Evolutionary conservation across 2,888 invertebrate species (phyloP), one percentile per base, ranked within the genome.

Genomic region (Imbricaverruca yamaguchii): DNA sequence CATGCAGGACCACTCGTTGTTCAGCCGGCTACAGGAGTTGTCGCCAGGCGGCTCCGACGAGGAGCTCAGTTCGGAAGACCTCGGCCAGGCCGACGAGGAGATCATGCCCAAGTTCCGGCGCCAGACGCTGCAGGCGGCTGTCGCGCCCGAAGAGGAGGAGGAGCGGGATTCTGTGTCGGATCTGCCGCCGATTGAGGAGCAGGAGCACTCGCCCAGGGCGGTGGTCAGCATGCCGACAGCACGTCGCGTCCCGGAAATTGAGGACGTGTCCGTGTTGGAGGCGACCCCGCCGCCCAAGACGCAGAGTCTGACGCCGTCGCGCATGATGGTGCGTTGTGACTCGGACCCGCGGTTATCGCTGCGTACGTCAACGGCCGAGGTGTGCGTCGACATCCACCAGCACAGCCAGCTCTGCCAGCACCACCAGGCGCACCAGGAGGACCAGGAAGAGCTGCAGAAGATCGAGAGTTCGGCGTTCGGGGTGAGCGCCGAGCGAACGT

Each of bases 401-500:
- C 74, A 74, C 53, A 74, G 74, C 53, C 53, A 39, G 0, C 18
- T 53, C 18, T 74, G 74, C 53, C 21, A 74, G 18, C 53, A 74
- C 2, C 74, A 74, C 53, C 18, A 74, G 74, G 6, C 53, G 53
- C 74, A 74, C 53, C 15, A 39, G 21, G 74, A 74, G 53, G 21
- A 10, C 6, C 15, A 87, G 85, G 13, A 86, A 84, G 21, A 87
- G 84, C 83, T 86, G 84, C 83, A 87, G 87, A 4, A 83, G 85
- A 84, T 87, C 87, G 10, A 84, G 82, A 8, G 87, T 87, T 83
- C 87, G 87, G 23, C 87, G 83, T 9, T 83, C 81, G 0, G 87
- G 87, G 80, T 85, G 85, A 53, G 86, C 87, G 18, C 86, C 84
- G 84, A 87, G 87, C 84, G 87, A 87, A 69, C 87, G 81, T 61